Evolutionary conservation across 1,140 invertebrate genomes (phyloP), one percentile per base, ranked within the genome.

Genomic region (Amphibalanus amphitrite): DNA sequence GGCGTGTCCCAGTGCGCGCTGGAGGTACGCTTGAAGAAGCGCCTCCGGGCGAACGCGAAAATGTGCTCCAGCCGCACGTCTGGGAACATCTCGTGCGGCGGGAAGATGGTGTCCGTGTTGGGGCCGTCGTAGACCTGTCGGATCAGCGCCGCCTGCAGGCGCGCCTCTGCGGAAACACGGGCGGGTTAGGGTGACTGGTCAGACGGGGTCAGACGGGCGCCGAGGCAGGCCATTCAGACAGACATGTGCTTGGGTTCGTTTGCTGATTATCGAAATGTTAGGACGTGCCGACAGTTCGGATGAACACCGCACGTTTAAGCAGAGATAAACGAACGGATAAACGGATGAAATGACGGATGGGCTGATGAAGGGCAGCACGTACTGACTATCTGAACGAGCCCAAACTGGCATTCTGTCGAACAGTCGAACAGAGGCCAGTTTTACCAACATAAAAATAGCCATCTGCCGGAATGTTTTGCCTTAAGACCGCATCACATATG

Each of bases 1-100:
- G 75, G 73, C n/a, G 76, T 76, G 13, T 71, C 72, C 75, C 75
- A 76, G 26, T 70, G 67, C 4, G 75, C 75, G 29, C 72, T 74
- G 6, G 75, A 76, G 28, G 75, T 76, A 20, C 75, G 65, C 72
- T 76, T 76, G 40, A 30, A 72, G 68, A 76, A 76, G 29, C 73
- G 29, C 8, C 70, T 67, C 20, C 72, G 71, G 23, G 73, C 28
- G 10, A 67, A 23, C 20, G 59, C 25, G 69, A 76, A 76, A 17
- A 76, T 74, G n/a, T 71, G 38, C 13, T 65, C 67, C 30, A 76
- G 72, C 40, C 75, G 59, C 23, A 72, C 72, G 69, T 73, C 68
- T 17, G 29, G 29, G 28, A 75, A 70, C n/a, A 75, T 40, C 23
- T 69, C 23, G 20, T 64, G 26, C 8, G 70, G 28, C 29, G 71